phyloP scores from a whole-genome alignment of 2,888 invertebrate species.

The Scaptomyza cyrtandrae region DNA sequence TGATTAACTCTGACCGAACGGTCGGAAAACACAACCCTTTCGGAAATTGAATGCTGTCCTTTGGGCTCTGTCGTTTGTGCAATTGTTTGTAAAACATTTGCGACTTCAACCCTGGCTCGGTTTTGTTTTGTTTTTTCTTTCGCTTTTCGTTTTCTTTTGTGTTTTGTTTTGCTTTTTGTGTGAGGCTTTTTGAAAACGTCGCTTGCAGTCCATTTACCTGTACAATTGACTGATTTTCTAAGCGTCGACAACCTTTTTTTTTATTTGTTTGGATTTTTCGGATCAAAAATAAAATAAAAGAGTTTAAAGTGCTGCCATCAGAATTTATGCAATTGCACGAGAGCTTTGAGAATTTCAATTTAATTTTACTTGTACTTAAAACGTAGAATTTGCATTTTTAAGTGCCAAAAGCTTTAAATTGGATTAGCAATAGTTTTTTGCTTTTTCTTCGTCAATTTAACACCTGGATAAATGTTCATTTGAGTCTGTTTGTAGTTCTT shows the following conservation, averaged over 20 bases:
- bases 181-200: constrained; percentile 56
- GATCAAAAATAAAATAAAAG: constrained; percentile 5
- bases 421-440: not conserved
- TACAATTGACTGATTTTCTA: constrained; percentile 83
- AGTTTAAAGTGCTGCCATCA: constrained; percentile 31
- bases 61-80: constrained; percentile 55
- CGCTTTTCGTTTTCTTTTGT: constrained; percentile 4
- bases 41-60: constrained; percentile 38
- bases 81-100: constrained; percentile 74
- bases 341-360: constrained; percentile 3
- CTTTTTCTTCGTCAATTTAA: too few relatives aligned
- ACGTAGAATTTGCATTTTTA: constrained; percentile 12
- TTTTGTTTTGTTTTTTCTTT: constrained; percentile 12
- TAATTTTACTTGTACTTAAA: constrained; percentile 1
- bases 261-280: constrained; percentile 28
- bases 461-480: not conserved
- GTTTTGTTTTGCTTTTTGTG: constrained; percentile 3
- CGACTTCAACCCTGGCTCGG: constrained; percentile 46
- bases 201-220: constrained; percentile 83
- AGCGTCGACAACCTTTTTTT: constrained; percentile 58
- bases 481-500: not conserved
- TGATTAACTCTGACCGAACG: constrained; percentile 79
- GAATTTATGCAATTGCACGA: constrained; percentile 24
- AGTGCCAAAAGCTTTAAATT: not conserved
- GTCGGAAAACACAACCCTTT: constrained; percentile 44